phyloP scores from a whole-genome alignment of 2,797 vertebrate genomes.

The Coccyzus lansbergi region DNA sequence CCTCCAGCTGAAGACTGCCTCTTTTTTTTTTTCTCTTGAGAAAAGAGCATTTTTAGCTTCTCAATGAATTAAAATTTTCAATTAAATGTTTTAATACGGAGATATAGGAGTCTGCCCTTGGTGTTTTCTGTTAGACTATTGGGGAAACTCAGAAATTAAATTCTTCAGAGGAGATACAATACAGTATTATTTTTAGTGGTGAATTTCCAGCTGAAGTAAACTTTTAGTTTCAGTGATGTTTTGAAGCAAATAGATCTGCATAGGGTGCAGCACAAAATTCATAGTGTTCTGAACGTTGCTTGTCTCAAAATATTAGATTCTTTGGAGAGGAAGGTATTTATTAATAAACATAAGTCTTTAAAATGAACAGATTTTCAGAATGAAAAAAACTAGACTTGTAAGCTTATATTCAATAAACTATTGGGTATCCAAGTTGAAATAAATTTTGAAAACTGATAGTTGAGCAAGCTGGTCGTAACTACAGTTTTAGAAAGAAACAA shows the following conservation, averaged over 20 bases:
- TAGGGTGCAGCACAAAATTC: not conserved
- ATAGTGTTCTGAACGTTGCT: not conserved
- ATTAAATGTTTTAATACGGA: not conserved
- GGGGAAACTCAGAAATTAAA: not conserved
- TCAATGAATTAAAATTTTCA: not conserved
- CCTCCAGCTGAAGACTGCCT: not conserved
- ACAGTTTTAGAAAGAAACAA: not conserved
- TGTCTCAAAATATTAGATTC: not conserved
- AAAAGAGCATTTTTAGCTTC: not conserved
- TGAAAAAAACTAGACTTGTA: not conserved
- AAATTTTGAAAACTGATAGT: not conserved
- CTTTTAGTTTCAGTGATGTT: not conserved
- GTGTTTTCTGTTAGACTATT: not conserved
- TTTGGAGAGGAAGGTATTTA: not conserved
- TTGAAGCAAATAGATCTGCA: not conserved
- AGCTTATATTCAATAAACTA: not conserved
- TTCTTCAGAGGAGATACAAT: not conserved
- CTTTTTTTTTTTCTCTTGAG: not conserved
- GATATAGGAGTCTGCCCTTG: not conserved
- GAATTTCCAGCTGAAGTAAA: not conserved
- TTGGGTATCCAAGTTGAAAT: not conserved
- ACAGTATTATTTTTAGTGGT: not conserved
- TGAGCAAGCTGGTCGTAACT: not conserved
- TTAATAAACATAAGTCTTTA: not conserved
- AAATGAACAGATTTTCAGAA: not conserved